phyloP scores from a whole-genome alignment of 2,888 invertebrate genomes.

The Cinara cedri region DNA sequence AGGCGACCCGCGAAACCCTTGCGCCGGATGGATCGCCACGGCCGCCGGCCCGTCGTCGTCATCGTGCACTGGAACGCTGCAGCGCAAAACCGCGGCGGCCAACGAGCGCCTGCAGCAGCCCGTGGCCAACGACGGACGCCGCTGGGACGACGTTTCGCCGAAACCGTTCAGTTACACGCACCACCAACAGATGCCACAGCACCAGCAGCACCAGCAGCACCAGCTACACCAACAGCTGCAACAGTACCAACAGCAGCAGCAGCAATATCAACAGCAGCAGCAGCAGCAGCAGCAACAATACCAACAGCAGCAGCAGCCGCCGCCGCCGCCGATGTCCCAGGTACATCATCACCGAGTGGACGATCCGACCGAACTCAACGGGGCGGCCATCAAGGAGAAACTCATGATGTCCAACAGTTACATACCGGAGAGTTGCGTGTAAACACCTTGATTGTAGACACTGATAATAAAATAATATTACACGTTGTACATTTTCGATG shows the following conservation, averaged over 20 bases:
- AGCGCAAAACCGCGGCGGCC: conserved; percentile 1
- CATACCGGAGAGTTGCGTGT: conserved; percentile 87
- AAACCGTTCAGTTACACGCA: conserved; percentile 32
- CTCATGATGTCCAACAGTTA: conserved; percentile 76
- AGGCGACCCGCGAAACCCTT: background rate
- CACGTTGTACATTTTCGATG: no score
- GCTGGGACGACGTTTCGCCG: conserved; percentile 30
- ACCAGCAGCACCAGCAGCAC: background rate
- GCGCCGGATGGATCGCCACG: background rate
- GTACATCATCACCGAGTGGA: conserved; percentile 4
- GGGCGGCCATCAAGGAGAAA: conserved; percentile 85
- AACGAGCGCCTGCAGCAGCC: conserved; percentile 7
- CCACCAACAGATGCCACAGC: background rate
- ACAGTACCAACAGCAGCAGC: no score
- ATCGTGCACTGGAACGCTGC: conserved; percentile 1
- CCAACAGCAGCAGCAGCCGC: background rate
- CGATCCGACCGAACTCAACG: conserved; percentile 66
- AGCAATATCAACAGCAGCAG: no score
- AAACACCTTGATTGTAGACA: background rate
- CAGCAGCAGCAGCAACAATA: no score
- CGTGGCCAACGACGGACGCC: background rate
- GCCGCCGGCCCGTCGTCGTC: background rate
- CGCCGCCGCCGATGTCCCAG: background rate
- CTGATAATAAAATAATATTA: background rate
- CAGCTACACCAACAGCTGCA: background rate